Percentiles rank a stretch among this genome's conserved stretches.
These are phyloP conservation scores for Cylas formicarius DNA, from an alignment of 1,140 invertebrate genomes.

Conservation along the genomic window DNA sequence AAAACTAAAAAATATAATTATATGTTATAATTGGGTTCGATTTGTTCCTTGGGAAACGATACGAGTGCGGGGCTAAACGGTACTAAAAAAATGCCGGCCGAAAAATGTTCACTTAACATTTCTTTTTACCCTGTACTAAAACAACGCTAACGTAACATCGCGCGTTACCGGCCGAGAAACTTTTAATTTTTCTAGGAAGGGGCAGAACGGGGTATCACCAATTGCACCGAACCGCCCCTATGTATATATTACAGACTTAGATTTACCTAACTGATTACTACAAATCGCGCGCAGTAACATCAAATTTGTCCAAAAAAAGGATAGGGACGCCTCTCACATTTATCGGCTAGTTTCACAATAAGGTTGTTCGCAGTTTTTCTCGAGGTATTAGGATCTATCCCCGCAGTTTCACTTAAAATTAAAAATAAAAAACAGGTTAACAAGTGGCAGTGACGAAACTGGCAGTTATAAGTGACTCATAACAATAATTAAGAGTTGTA, in stretches of 20 bases:
- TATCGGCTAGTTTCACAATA: too few species aligned
- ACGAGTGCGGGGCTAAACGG: not conserved
- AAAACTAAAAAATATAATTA: slow-evolving; percentile 5
- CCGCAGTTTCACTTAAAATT: not conserved
- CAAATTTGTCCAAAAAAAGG: not conserved
- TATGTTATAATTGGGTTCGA: too few species aligned
- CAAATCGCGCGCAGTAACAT: not conserved
- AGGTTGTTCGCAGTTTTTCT: too few species aligned
- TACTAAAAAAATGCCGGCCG: not conserved
- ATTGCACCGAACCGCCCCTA: too few species aligned
- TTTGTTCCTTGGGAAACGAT: too few species aligned
- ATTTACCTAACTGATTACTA: not conserved
- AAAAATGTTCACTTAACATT: not conserved
- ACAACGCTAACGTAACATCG: not conserved
- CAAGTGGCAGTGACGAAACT: slow-evolving; percentile 4
- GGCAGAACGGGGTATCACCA: too few species aligned
- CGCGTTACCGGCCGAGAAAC: not conserved
- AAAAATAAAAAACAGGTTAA: not conserved
- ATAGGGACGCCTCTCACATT: too few species aligned
- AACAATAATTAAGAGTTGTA: not conserved
- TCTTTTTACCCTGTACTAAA: not conserved
- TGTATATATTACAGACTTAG: not conserved
- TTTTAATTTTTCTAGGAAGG: not conserved
- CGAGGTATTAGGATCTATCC: too few species aligned
- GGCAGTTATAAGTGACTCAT: slow-evolving; percentile 1